Evolutionary conservation across 2,888 invertebrate species (phyloP).

Genomic region (Zele albiditarsus): DNA sequence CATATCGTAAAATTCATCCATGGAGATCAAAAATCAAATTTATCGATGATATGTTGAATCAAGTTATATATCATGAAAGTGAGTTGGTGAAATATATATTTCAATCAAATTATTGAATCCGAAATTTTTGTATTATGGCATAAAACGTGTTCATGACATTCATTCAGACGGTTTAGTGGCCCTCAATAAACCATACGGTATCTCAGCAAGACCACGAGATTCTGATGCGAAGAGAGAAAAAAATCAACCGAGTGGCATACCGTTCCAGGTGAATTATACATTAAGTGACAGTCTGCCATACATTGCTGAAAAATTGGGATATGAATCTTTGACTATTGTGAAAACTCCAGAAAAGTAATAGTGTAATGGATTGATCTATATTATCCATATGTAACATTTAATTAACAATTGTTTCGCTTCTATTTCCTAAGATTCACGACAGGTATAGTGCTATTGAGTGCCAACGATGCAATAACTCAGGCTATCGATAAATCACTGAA

Average conservation of each 20-base stretch:
- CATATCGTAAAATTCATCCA: conserved; percentile 58
- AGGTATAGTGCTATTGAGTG: conserved; percentile 56
- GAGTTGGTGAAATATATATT: background rate
- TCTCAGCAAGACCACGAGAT: conserved; percentile 46
- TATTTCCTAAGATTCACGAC: conserved; percentile 53
- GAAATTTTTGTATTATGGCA: no score
- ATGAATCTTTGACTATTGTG: conserved; percentile 46
- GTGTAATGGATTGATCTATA: conserved; percentile 7
- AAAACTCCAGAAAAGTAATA: conserved; percentile 56
- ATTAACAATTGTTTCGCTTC: background rate
- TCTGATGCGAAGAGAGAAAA: background rate
- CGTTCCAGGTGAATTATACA: conserved; percentile 50
- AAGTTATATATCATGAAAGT: conserved; percentile 56
- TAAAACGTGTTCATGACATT: no score
- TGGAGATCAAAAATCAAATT: conserved; percentile 57
- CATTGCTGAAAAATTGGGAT: conserved; percentile 54
- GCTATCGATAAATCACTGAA: conserved; percentile 43
- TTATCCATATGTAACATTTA: background rate
- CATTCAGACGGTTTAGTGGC: conserved; percentile 63
- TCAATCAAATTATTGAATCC: no score
- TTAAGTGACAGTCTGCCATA: conserved; percentile 51
- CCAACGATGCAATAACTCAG: conserved; percentile 29
- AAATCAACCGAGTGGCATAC: conserved; percentile 35
- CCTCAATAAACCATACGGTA: conserved; percentile 68
- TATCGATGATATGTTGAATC: conserved; percentile 45